phyloP scores from a whole-genome alignment of 2,797 vertebrate genomes.

The Cygnus olor region DNA sequence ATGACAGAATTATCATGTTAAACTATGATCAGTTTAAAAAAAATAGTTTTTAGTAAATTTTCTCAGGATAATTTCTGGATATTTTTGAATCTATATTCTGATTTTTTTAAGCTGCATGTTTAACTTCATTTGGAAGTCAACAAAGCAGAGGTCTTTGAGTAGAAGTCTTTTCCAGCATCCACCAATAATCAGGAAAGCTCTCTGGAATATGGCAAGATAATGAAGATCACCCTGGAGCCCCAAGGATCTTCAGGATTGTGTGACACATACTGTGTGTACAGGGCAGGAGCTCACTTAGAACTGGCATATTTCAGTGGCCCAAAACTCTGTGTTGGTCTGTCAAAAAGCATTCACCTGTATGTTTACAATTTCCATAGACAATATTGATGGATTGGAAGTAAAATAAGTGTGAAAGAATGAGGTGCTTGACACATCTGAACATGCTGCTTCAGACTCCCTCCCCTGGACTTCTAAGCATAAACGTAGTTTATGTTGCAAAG shows the following conservation, averaged over 20 bases:
- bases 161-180: background rate
- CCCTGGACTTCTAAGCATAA: background rate
- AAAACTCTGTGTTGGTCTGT: background rate
- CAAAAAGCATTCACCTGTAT: background rate
- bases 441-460: background rate
- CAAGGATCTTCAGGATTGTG: background rate
- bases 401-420: background rate
- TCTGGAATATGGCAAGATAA: background rate
- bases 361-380: background rate
- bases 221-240: background rate
- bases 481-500: background rate
- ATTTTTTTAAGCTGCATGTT: background rate
- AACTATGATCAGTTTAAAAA: background rate
- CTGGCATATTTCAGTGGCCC: background rate
- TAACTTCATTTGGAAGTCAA: background rate
- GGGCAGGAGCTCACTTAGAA: background rate
- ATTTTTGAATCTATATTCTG: background rate
- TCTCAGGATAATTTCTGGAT: background rate
- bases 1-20: background rate
- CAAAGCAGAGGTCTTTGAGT: background rate
- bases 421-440: background rate
- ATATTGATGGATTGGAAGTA: background rate
- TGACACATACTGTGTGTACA: background rate
- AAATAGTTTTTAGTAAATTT: background rate
- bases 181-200: background rate